Conservation (phyloP, 2,888 invertebrate genomes). For the Hydraecia micacea region DNA sequence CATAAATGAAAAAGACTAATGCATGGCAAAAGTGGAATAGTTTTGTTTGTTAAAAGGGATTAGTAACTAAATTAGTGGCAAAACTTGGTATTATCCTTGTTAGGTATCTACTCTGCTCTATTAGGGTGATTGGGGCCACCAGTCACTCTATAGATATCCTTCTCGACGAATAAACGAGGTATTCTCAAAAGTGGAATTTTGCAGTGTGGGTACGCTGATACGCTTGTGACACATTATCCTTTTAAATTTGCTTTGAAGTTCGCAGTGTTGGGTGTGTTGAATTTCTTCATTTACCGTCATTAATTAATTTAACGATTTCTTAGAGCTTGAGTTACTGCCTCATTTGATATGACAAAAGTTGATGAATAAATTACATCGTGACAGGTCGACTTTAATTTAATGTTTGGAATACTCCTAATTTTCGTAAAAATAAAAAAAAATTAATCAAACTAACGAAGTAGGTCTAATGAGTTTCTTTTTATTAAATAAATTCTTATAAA, state of each 20-base stretch:
- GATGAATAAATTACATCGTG: slow-evolving; percentile 36
- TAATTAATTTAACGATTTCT: slow-evolving; percentile 48
- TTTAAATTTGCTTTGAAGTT: slow-evolving; percentile 62
- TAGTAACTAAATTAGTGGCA: too few relatives aligned
- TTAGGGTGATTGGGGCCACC: too few relatives aligned
- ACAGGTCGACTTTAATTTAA: background rate
- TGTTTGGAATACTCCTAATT: background rate
- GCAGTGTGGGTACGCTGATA: slow-evolving; percentile 49
- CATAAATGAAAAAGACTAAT: too few relatives aligned
- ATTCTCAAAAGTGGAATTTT: background rate
- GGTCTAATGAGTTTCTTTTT: slow-evolving; percentile 28
- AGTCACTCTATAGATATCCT: too few relatives aligned
- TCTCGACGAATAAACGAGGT: too few relatives aligned
- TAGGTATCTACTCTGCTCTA: too few relatives aligned
- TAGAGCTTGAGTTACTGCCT: slow-evolving; percentile 37
- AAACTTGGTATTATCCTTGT: too few relatives aligned
- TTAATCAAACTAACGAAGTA: background rate
- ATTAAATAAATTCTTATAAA: slow-evolving; percentile 23
- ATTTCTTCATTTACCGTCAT: slow-evolving; percentile 44
- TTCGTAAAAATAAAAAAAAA: background rate
- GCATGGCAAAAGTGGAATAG: too few relatives aligned
- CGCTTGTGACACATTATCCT: slow-evolving; percentile 51
- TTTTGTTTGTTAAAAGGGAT: too few relatives aligned
- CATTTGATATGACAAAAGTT: slow-evolving; percentile 31
- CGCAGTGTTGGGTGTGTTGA: slow-evolving; percentile 34